These are phyloP conservation scores for Tinea trinotella DNA, from an alignment of 2,888 invertebrate genomes.

Conservation along the genomic window DNA sequence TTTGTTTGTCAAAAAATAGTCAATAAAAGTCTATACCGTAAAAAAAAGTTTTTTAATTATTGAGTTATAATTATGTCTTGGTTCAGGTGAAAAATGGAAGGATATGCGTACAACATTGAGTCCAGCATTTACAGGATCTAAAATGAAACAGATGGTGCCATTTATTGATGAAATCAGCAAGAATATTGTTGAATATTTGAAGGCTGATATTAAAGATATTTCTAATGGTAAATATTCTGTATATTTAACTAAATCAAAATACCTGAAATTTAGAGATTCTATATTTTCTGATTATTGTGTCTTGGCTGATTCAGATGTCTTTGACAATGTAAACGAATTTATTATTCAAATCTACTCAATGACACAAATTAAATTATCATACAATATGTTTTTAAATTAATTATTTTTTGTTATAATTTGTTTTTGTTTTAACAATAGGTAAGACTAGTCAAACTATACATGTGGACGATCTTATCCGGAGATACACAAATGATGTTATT, in stretches of 20 bases:
- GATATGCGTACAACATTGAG: conserved; percentile 61
- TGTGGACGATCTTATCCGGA: conserved; percentile 56
- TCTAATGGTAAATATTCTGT: conserved; percentile 1
- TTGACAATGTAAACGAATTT: too few relatives aligned
- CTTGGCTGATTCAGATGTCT: too few relatives aligned
- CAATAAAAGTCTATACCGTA: too few relatives aligned
- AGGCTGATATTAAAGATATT: neutral
- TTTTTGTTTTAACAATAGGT: conserved; percentile 12
- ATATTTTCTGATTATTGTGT: too few relatives aligned
- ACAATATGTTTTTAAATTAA: neutral
- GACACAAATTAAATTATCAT: too few relatives aligned
- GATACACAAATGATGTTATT: conserved; percentile 74
- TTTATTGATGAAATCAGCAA: conserved; percentile 50
- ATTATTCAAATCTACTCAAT: too few relatives aligned
- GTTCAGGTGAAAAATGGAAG: conserved; percentile 59
- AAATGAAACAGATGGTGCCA: conserved; percentile 68
- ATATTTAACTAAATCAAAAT: neutral
- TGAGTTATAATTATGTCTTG: too few relatives aligned
- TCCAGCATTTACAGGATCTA: conserved; percentile 71
- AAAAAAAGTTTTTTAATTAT: too few relatives aligned
- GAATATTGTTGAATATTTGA: conserved; percentile 38
- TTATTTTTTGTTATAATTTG: too few relatives aligned
- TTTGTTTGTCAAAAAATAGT: too few relatives aligned
- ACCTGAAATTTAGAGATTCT: too few relatives aligned
- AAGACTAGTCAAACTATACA: conserved; percentile 37